Percentiles rank a stretch among this genome's conserved stretches.
These are phyloP conservation scores for Mastomys natalensis DNA, from an alignment of 2,113 vertebrate species.

Conservation along the genomic window DNA sequence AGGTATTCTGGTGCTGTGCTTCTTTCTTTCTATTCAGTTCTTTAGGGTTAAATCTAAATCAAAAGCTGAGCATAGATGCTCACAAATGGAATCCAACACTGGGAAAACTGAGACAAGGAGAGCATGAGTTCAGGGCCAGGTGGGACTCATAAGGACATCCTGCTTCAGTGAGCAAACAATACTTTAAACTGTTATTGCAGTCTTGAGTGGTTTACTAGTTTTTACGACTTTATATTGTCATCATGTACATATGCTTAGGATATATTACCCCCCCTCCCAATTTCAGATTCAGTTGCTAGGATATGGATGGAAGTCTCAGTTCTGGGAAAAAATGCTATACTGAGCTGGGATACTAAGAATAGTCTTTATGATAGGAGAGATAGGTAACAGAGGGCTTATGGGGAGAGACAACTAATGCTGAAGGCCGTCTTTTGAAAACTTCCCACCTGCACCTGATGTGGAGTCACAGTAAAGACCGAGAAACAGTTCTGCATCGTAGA, in stretches of 20 bases:
- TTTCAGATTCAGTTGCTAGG: background rate
- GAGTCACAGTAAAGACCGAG: background rate
- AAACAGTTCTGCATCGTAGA: background rate
- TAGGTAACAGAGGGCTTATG: too few relatives aligned
- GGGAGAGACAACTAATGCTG: too few relatives aligned
- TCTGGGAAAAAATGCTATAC: too few relatives aligned
- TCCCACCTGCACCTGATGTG: background rate
- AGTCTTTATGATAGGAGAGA: too few relatives aligned
- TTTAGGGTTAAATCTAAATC: background rate
- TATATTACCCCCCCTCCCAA: too few relatives aligned
- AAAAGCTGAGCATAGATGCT: too few relatives aligned
- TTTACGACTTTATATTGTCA: background rate
- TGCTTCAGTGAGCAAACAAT: background rate
- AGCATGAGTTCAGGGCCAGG: background rate
- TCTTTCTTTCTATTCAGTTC: background rate
- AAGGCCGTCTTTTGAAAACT: background rate
- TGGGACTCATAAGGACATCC: background rate
- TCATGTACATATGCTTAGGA: background rate
- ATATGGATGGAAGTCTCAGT: background rate
- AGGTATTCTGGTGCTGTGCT: fast-evolving
- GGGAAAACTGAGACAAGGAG: background rate
- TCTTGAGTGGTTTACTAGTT: background rate
- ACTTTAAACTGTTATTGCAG: too few relatives aligned
- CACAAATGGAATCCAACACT: background rate
- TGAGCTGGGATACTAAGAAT: too few relatives aligned